A percentile compares a stretch with the other conserved stretches of the same genome.
These are phyloP conservation scores for Acromyrmex echinatior DNA, from an alignment of 1,140 invertebrate genomes.

Conservation along the genomic window DNA sequence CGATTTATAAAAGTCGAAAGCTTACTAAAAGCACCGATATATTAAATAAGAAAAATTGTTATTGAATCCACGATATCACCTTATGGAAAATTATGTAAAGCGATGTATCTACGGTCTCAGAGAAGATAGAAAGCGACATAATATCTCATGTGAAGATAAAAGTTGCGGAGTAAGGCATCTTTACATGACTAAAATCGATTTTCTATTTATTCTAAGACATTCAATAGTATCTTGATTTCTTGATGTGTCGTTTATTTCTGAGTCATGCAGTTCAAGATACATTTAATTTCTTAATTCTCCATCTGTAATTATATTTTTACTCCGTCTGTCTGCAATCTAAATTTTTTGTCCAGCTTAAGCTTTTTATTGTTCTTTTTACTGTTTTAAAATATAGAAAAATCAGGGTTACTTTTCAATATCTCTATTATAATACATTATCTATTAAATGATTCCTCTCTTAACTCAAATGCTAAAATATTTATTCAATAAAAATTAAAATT, in stretches of 20 bases:
- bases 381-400: too few species aligned
- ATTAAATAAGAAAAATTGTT: constrained; percentile 19
- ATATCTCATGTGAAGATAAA: constrained; percentile 37
- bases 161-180: not conserved
- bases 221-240: not conserved
- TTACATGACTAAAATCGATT: constrained; percentile 22
- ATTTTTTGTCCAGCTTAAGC: too few species aligned
- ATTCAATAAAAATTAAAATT: too few species aligned
- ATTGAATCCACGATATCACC: not conserved
- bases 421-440: too few species aligned
- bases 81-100: constrained; percentile 39
- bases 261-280: not conserved
- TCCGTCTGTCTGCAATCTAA: too few species aligned
- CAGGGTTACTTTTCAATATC: too few species aligned
- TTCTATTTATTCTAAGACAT: constrained; percentile 44
- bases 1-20: constrained; percentile 3
- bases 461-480: too few species aligned
- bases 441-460: too few species aligned
- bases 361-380: too few species aligned
- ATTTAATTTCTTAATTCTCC: not conserved
- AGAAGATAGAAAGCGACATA: constrained; percentile 9
- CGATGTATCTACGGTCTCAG: not conserved
- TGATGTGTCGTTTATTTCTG: not conserved
- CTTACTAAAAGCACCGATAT: not conserved
- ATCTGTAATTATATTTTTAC: too few species aligned